Conservation (phyloP, 1,140 invertebrate species). For the Sitobion miscanthi region DNA sequence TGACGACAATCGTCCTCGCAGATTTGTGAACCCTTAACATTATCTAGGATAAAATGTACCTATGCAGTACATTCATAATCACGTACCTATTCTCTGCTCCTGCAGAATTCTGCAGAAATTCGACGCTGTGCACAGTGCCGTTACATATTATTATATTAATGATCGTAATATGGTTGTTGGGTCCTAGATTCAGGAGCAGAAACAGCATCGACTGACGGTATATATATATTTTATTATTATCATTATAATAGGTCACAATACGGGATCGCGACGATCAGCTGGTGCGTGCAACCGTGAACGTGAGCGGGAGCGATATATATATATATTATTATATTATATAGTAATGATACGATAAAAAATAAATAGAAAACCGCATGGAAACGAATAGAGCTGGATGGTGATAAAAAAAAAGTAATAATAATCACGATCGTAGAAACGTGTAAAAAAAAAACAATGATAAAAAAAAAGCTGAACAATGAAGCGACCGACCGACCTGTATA, state of each 20-base stretch:
- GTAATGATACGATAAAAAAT: not conserved
- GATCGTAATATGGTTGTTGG: not conserved
- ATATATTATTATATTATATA: not conserved
- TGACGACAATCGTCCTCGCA: not conserved
- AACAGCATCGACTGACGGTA: not conserved
- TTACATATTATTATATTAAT: not conserved
- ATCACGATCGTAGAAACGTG: slow-evolving; percentile 42
- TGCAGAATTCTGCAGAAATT: not conserved
- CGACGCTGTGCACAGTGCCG: not conserved
- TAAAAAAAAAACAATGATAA: slow-evolving; percentile 25
- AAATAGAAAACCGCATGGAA: slow-evolving; percentile 36
- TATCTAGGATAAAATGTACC: not conserved
- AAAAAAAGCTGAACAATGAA: slow-evolving; percentile 27
- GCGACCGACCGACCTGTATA: not conserved
- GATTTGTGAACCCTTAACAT: not conserved
- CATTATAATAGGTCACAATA: slow-evolving; percentile 28
- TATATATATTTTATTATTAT: not conserved
- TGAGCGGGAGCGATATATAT: not conserved
- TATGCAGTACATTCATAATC: not conserved
- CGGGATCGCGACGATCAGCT: slow-evolving; percentile 34
- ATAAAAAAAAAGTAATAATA: slow-evolving; percentile 8
- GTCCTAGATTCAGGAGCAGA: not conserved
- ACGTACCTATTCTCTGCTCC: not conserved
- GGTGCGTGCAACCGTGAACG: slow-evolving; percentile 50
- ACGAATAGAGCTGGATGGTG: not conserved